Conservation (phyloP, 2,113 vertebrate genomes). For the Bubo scandiacus region DNA sequence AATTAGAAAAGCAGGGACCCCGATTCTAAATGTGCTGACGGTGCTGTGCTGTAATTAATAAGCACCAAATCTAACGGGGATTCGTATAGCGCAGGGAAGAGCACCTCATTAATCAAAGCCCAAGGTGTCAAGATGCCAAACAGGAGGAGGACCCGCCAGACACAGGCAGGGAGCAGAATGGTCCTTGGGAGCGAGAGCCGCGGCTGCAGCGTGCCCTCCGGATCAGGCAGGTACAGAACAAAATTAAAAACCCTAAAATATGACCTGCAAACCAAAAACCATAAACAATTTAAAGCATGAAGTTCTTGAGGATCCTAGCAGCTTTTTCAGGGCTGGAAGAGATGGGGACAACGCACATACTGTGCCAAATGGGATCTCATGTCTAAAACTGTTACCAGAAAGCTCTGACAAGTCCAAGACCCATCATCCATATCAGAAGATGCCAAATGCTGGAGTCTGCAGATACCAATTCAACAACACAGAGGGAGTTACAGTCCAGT, state of each 20-base stretch:
- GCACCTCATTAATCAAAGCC: constrained; percentile 62
- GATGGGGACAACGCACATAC: not conserved
- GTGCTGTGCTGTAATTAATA: constrained; percentile 68
- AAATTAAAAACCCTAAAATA: not conserved
- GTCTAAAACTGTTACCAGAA: not conserved
- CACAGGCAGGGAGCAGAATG: not conserved
- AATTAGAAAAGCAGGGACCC: constrained; percentile 59
- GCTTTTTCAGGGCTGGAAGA: not conserved
- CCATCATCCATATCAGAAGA: not conserved
- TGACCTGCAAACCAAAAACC: accelerated
- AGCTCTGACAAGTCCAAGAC: not conserved
- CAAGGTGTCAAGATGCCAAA: constrained; percentile 30
- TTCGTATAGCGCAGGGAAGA: not conserved
- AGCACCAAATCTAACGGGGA: constrained; percentile 40
- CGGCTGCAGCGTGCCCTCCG: accelerated
- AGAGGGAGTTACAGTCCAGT: not conserved
- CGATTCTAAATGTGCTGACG: constrained; percentile 42
- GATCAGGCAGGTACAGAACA: not conserved
- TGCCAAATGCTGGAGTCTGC: not conserved
- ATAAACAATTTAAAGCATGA: accelerated
- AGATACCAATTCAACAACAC: not conserved
- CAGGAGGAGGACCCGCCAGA: constrained; percentile 25
- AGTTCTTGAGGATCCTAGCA: not conserved
- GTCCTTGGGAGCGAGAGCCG: not conserved
- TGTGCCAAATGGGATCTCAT: accelerated